Evolutionary conservation across 2,888 invertebrate genomes (phyloP).

Genomic region (Nomada hirtipes): DNA sequence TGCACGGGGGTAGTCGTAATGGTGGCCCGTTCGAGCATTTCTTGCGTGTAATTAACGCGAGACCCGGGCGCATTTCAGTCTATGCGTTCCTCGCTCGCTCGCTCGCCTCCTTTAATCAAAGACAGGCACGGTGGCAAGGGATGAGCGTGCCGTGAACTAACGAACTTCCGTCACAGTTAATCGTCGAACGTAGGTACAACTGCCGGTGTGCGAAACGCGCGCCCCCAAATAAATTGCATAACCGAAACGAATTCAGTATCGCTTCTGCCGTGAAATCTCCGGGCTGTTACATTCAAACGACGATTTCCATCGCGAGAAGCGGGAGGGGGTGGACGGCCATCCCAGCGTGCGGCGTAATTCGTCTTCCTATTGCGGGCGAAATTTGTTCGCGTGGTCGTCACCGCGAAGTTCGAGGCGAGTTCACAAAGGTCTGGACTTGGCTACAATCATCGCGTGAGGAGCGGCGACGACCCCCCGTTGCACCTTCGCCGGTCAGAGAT

Average conservation of each 20-base stretch:
- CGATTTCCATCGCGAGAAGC: constrained; percentile 48
- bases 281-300: background rate
- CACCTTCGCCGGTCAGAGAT: constrained; percentile 9
- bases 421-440: constrained; percentile 39
- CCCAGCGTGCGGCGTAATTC: constrained; percentile 53
- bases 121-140: background rate
- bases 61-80: background rate
- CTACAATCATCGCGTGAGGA: constrained; percentile 34
- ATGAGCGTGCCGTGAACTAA: too few relatives aligned
- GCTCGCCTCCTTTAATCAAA: constrained; percentile 22
- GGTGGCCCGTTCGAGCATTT: background rate
- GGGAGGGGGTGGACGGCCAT: background rate
- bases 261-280: background rate
- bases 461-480: background rate
- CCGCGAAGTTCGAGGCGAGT: constrained; percentile 49
- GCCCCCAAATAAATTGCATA: too few relatives aligned
- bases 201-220: too few relatives aligned
- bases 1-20: background rate
- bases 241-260: too few relatives aligned
- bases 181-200: too few relatives aligned
- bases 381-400: constrained; percentile 60
- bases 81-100: background rate
- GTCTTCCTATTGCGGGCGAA: constrained; percentile 52
- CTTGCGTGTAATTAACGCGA: constrained; percentile 23
- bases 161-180: too few relatives aligned